phyloP scores from a whole-genome alignment of 1,140 invertebrate species.

The Bombus terrestris region DNA sequence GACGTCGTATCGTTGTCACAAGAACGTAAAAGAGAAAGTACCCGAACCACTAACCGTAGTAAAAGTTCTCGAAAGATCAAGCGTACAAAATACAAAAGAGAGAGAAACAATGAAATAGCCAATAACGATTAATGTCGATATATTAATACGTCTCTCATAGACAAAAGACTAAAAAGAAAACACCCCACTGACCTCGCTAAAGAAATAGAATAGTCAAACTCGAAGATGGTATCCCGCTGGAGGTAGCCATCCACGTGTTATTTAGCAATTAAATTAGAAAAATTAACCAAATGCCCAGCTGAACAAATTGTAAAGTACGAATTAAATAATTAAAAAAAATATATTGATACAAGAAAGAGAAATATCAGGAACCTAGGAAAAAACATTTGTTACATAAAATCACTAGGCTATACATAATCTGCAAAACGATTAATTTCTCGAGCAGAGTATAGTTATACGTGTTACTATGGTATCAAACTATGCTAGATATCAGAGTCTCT shows the following conservation, averaged over 20 bases:
- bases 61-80: not conserved
- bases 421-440: not conserved
- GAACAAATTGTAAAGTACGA: too few species aligned
- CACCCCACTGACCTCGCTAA: too few species aligned
- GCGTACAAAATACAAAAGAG: not conserved
- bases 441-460: not conserved
- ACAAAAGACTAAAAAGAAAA: too few species aligned
- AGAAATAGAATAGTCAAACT: too few species aligned
- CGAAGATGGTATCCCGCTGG: too few species aligned
- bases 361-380: not conserved
- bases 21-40: constrained; percentile 38
- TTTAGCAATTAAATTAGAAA: too few species aligned
- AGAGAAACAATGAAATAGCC: not conserved
- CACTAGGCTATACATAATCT: not conserved
- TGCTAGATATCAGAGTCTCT: not conserved
- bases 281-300: too few species aligned
- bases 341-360: not conserved
- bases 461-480: not conserved
- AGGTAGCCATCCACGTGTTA: too few species aligned
- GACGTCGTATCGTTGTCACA: constrained; percentile 31
- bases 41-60: not conserved
- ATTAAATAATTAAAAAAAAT: too few species aligned
- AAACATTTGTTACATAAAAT: not conserved
- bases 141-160: too few species aligned
- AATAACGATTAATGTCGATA: not conserved